A percentile compares a stretch with the other conserved stretches of the same genome.
phyloP scores from a whole-genome alignment of 2,888 invertebrate species.

The Mechanitis mazaeus region DNA sequence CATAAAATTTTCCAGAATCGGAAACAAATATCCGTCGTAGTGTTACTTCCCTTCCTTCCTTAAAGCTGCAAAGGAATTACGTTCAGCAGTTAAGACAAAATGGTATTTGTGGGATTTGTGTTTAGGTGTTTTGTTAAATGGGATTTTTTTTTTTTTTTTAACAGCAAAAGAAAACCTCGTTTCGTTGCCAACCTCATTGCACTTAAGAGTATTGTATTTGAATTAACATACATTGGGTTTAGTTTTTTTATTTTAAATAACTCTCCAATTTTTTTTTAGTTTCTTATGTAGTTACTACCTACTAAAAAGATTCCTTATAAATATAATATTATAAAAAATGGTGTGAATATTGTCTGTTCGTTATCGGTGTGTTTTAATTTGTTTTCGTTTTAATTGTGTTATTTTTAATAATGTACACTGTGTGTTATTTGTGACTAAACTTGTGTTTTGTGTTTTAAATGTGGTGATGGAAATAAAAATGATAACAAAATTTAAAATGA shows the following conservation, averaged over 20 bases:
- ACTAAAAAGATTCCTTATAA: too few relatives aligned
- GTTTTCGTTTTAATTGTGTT: neutral
- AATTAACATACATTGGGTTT: too few relatives aligned
- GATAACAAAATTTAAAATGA: neutral
- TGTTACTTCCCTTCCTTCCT: constrained; percentile 45
- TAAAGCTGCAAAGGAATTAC: constrained; percentile 44
- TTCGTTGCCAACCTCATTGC: neutral
- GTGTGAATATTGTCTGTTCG: too few relatives aligned
- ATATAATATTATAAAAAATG: too few relatives aligned
- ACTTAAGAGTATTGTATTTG: too few relatives aligned
- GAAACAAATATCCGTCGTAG: constrained; percentile 46
- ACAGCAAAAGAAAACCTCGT: neutral
- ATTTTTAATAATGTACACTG: neutral
- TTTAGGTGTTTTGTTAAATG: constrained; percentile 17
- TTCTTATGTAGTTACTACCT: too few relatives aligned
- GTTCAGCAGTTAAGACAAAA: constrained; percentile 30
- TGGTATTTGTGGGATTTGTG: constrained; percentile 41
- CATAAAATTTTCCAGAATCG: constrained; percentile 47
- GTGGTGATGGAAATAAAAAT: neutral
- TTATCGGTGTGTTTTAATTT: neutral
- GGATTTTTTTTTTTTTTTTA: neutral
- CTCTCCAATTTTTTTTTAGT: too few relatives aligned
- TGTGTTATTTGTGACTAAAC: too few relatives aligned
- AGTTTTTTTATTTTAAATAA: too few relatives aligned
- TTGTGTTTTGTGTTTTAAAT: neutral